Evolutionary conservation across 2,797 vertebrate genomes (phyloP).

Genomic region (Tragopan temminckii): DNA sequence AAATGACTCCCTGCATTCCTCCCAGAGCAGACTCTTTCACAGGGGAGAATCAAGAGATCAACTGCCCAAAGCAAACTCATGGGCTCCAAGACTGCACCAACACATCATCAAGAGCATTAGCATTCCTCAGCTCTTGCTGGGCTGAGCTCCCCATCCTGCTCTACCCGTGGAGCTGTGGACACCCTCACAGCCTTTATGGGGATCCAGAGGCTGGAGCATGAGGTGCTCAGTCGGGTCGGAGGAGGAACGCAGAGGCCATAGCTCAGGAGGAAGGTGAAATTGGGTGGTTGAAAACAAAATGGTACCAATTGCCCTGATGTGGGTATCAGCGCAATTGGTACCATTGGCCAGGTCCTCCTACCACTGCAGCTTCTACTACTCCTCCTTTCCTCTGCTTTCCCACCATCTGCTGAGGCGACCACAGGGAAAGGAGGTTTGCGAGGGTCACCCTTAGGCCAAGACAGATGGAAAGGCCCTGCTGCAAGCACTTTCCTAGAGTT

Average conservation of each 20-base stretch:
- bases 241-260: background rate
- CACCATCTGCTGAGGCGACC: slow-evolving; percentile 34
- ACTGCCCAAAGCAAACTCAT: background rate
- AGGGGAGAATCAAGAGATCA: background rate
- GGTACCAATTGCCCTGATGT: too few relatives aligned
- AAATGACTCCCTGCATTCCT: background rate
- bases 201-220: background rate
- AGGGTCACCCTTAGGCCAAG: slow-evolving; percentile 49
- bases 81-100: background rate
- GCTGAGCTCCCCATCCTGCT: background rate
- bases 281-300: background rate
- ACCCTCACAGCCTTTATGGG: background rate
- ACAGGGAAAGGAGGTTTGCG: slow-evolving; percentile 17
- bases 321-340: background rate
- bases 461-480: slow-evolving; percentile 63
- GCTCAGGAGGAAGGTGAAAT: background rate
- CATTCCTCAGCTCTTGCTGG: accelerated
- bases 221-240: background rate
- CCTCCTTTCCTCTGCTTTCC: background rate
- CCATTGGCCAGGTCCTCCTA: background rate
- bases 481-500: background rate
- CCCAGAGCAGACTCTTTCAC: background rate
- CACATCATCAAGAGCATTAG: background rate
- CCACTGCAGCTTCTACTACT: background rate
- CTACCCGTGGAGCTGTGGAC: background rate